Conservation (phyloP, 2,888 invertebrate genomes). For the Acronicta aceris region DNA sequence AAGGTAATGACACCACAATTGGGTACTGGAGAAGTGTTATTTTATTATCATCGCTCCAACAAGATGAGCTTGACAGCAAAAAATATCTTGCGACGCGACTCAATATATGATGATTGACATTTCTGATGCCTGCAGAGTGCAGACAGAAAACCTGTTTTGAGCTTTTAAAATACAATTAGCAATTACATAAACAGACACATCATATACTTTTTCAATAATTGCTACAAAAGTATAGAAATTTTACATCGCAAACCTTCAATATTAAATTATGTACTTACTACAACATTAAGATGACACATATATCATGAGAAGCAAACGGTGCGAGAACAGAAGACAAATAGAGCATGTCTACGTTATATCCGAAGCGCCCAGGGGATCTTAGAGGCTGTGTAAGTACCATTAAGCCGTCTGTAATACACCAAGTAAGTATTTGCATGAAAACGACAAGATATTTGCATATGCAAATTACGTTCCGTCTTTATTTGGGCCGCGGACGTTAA, state of each 20-base stretch:
- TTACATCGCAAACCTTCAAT: too few species aligned
- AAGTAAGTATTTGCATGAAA: constrained; percentile 85
- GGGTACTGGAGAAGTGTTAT: constrained; percentile 66
- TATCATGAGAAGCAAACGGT: constrained; percentile 25
- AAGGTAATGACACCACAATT: constrained; percentile 68
- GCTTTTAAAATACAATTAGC: constrained; percentile 49
- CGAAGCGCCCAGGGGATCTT: constrained; percentile 68
- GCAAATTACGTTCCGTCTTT: constrained; percentile 86
- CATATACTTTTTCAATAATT: constrained; percentile 1
- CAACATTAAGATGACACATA: too few species aligned
- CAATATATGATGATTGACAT: constrained; percentile 73
- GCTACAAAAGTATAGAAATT: background rate
- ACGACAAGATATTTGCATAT: constrained; percentile 86
- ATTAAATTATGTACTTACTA: too few species aligned
- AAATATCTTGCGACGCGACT: constrained; percentile 63
- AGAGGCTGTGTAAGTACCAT: constrained; percentile 81
- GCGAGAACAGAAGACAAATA: constrained; percentile 66
- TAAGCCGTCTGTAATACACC: constrained; percentile 86
- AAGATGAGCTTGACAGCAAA: constrained; percentile 58
- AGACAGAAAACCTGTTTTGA: constrained; percentile 63
- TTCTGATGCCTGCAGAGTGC: constrained; percentile 59
- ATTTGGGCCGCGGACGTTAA: constrained; percentile 84
- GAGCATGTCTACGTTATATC: constrained; percentile 56
- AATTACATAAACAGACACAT: constrained; percentile 19
- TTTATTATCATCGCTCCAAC: constrained; percentile 67